Percentiles rank a stretch among this genome's conserved stretches.
These are phyloP conservation scores for Dendrolimus houi DNA, from an alignment of 2,888 invertebrate species.

Conservation along the genomic window DNA sequence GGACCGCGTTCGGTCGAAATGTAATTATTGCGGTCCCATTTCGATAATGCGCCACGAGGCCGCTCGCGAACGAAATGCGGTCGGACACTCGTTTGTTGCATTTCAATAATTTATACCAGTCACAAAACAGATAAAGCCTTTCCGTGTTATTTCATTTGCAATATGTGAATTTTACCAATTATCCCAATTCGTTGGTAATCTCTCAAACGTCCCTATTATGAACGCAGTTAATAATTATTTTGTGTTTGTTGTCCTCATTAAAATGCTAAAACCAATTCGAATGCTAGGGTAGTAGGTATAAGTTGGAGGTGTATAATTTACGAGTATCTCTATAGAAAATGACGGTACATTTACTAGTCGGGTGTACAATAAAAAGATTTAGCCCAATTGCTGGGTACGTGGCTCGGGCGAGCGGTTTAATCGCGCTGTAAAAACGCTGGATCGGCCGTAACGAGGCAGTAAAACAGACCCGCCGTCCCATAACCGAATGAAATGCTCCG, in stretches of 20 bases:
- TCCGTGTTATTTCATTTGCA: conserved; percentile 47
- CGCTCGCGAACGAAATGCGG: conserved; percentile 58
- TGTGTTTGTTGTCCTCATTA: too few species aligned
- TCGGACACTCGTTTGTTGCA: conserved; percentile 59
- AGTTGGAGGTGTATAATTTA: neutral
- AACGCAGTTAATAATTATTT: too few species aligned
- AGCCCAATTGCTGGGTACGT: conserved; percentile 52
- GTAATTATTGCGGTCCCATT: conserved; percentile 73
- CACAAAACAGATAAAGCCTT: conserved; percentile 55
- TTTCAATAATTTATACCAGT: conserved; percentile 66
- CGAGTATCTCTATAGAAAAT: conserved; percentile 9
- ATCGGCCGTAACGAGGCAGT: conserved; percentile 61
- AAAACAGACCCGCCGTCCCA: conserved; percentile 46
- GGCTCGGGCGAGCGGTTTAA: conserved; percentile 53
- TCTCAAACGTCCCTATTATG: neutral
- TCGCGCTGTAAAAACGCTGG: conserved; percentile 63
- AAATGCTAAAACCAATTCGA: neutral
- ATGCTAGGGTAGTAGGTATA: neutral
- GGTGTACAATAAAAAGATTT: conserved; percentile 53
- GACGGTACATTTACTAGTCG: conserved; percentile 13
- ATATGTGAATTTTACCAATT: conserved; percentile 17
- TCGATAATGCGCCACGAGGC: conserved; percentile 68
- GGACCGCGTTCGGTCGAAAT: conserved; percentile 59
- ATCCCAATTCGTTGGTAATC: conserved; percentile 15
- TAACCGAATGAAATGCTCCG: conserved; percentile 34